phyloP scores from a whole-genome alignment of 2,888 invertebrate species.

The Drosophila picticornis region DNA sequence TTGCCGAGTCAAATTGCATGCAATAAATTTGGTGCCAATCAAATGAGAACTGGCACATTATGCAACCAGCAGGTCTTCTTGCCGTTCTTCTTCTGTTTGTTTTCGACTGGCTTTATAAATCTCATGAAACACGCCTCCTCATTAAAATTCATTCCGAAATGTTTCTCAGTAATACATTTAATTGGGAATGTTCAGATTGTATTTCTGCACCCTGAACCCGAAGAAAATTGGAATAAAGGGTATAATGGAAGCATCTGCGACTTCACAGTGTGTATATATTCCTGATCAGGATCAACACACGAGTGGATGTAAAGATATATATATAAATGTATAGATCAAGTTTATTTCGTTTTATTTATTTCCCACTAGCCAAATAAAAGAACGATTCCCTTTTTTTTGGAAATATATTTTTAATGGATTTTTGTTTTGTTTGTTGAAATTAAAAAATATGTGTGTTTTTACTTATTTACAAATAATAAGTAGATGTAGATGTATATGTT shows the following conservation, averaged over 20 bases:
- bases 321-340: too few species aligned
- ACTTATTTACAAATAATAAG: slow-evolving; percentile 81
- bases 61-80: slow-evolving; percentile 47
- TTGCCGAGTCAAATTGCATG: slow-evolving; percentile 78
- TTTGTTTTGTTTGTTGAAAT: slow-evolving; percentile 68
- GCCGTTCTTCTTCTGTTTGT: slow-evolving; percentile 8
- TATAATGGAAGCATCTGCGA: not conserved
- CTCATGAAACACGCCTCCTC: not conserved
- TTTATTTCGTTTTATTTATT: not conserved
- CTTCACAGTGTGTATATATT: too few species aligned
- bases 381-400: slow-evolving; percentile 46
- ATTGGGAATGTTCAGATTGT: not conserved
- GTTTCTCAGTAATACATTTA: not conserved
- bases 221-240: too few species aligned
- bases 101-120: slow-evolving; percentile 35
- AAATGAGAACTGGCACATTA: slow-evolving; percentile 71
- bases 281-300: not conserved
- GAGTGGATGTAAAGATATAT: not conserved
- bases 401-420: slow-evolving; percentile 76
- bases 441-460: slow-evolving; percentile 59
- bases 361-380: slow-evolving; percentile 7
- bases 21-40: slow-evolving; percentile 79
- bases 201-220: not conserved
- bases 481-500: slow-evolving; percentile 65
- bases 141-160: not conserved